Evolutionary conservation across 2,888 invertebrate species (phyloP).

Genomic region (Drosophila subquinaria): DNA sequence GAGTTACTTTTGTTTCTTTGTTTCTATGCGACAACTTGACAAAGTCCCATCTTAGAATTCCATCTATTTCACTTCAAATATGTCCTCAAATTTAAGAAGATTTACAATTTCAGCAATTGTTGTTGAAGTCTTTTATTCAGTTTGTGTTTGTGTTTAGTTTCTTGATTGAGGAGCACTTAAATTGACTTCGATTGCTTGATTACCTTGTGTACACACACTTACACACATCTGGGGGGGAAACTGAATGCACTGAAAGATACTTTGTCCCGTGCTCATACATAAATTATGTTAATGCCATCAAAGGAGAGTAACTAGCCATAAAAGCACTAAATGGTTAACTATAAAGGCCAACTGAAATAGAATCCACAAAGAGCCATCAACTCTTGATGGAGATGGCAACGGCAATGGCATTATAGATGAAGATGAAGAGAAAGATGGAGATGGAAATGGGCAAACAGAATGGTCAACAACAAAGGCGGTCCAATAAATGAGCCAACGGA

Average conservation of each 20-base stretch:
- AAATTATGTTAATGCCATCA: slow-evolving; percentile 80
- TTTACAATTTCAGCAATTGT: neutral
- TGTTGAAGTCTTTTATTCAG: neutral
- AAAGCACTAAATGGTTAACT: slow-evolving; percentile 72
- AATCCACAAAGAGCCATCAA: slow-evolving; percentile 44
- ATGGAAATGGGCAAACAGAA: slow-evolving; percentile 42
- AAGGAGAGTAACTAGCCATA: slow-evolving; percentile 72
- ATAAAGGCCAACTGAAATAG: slow-evolving; percentile 50
- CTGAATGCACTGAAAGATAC: slow-evolving; percentile 28
- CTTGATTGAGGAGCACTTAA: slow-evolving; percentile 19
- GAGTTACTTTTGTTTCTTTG: too few species aligned
- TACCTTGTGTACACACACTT: slow-evolving; percentile 35
- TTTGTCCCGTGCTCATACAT: slow-evolving; percentile 75
- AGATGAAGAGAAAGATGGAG: slow-evolving; percentile 17
- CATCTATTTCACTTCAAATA: neutral
- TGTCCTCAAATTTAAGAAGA: neutral
- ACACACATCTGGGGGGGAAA: slow-evolving; percentile 4
- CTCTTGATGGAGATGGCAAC: slow-evolving; percentile 37
- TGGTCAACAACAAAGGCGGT: slow-evolving; percentile 42
- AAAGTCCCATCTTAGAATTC: neutral
- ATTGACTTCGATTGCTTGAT: slow-evolving; percentile 63
- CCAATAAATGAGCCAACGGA: slow-evolving; percentile 61
- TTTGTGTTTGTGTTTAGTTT: slow-evolving; percentile 16
- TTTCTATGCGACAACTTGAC: too few species aligned
- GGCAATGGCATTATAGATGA: slow-evolving; percentile 19